Conservation (phyloP, 2,113 vertebrate species). For the Trichomycterus rosablanca region DNA sequence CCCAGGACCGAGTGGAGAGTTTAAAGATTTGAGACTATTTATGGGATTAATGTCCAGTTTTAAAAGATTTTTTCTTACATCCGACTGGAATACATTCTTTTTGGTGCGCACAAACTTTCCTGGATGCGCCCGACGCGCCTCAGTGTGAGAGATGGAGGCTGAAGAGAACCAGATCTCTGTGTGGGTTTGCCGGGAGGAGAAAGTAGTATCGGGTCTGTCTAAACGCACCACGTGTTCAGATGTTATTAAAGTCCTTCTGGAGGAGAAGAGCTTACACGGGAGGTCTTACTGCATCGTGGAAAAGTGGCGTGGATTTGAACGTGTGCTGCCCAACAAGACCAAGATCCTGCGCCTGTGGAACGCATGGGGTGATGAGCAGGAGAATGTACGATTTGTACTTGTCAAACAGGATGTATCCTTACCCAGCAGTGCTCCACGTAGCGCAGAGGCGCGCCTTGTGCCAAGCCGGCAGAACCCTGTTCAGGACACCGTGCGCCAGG, state of each 20-base stretch:
- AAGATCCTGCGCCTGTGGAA: slow-evolving; percentile 86
- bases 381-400: slow-evolving; percentile 90
- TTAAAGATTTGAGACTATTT: too few relatives aligned
- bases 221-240: slow-evolving; percentile 89
- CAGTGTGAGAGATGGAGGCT: slow-evolving; percentile 77
- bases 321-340: slow-evolving; percentile 88
- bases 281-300: slow-evolving; percentile 92
- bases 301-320: slow-evolving; percentile 94
- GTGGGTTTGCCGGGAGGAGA: slow-evolving; percentile 95
- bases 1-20: too few relatives aligned
- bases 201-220: slow-evolving; percentile 86
- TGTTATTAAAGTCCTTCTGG: slow-evolving; percentile 82
- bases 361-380: slow-evolving; percentile 90
- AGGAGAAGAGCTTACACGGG: slow-evolving; percentile 77
- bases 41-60: too few relatives aligned
- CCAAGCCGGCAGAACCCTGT: slow-evolving; percentile 78
- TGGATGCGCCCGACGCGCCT: too few relatives aligned
- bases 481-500: slow-evolving; percentile 54
- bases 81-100: too few relatives aligned
- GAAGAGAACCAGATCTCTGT: slow-evolving; percentile 81
- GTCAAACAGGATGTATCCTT: slow-evolving; percentile 86
- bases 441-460: slow-evolving; percentile 90
- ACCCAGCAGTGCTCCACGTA: slow-evolving; percentile 83
- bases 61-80: too few relatives aligned
- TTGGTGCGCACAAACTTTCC: too few relatives aligned